Base-by-base conservation (phyloP, 1,140 invertebrate genomes). In the Drosophila nannoptera region DNA sequence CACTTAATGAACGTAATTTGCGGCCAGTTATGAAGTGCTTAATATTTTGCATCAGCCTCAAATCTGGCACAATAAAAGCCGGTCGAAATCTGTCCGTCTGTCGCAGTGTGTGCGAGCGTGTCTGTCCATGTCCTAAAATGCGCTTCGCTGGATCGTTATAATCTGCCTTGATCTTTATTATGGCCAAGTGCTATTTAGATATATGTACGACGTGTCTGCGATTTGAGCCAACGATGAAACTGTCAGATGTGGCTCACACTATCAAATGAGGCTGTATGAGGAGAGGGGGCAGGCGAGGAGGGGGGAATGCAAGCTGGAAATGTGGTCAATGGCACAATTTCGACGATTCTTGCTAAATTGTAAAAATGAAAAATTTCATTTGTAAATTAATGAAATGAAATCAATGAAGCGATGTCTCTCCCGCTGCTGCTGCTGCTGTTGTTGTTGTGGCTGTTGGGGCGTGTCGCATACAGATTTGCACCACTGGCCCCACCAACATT, bases 141-240 rank as follows among this genome's bases (percentile, higher is more conserved):
- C 40, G 61, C 36, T 49, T 16, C 36, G 61, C 31, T 35, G n/a
- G 45, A 14, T 61, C 50, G 68, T 54, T 64, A 68, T 50, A 64
- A 75, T 75, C 67, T 66, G 49, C 54, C 56, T 49, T 83, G 54
- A 75, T 77, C 62, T 75, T 53, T 67, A 65, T 83, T 78, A 83
- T 78, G 63, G 70, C 50, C 42, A 56, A 75, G 42, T 67, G 69
- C 56, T 54, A 43, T 42, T 81, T 81, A 73, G 81, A 73, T 74
- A 49, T 35, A 40, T 74, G 54, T 35, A 40, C 63, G 66, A 76
- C 77, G 49, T 69, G 69, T 73, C 22, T 78, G 36, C 33, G 11
- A 43, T 36, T 38, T 12, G n/a, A 38, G 16, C 16, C 33, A 45
- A 45, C 43, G 32, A 54, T 54, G 16, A 5, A 8, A 33, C 31